These are phyloP conservation scores for Abrostola tripartita DNA, from an alignment of 2,888 invertebrate genomes.

Conservation along the genomic window DNA sequence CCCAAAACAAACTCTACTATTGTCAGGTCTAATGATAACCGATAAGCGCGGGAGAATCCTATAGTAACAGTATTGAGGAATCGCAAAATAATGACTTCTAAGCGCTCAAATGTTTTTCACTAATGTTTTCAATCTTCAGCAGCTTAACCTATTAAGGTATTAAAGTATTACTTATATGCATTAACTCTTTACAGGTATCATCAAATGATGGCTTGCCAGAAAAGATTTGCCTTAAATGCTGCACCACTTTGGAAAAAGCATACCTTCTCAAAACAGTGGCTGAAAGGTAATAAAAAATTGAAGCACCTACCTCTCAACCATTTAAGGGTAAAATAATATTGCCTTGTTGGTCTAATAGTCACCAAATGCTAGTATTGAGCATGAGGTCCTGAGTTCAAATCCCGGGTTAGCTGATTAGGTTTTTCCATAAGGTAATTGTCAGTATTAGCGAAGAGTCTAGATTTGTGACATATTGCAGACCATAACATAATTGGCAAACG, in stretches of 20 bases:
- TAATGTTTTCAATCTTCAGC: background rate
- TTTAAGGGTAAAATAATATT: no score
- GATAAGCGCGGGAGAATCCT: constrained; percentile 26
- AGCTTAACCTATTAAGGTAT: background rate
- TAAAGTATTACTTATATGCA: background rate
- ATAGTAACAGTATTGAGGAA: constrained; percentile 4
- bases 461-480: no score
- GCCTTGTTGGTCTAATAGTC: no score
- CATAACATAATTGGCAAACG: no score
- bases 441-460: no score
- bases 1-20: constrained; percentile 31
- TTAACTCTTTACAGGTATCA: constrained; percentile 69
- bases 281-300: constrained; percentile 72
- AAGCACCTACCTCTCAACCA: no score
- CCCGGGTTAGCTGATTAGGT: no score
- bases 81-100: constrained; percentile 21
- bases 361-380: no score
- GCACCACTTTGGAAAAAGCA: constrained; percentile 82
- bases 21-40: constrained; percentile 39
- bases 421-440: no score
- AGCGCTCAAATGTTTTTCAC: background rate
- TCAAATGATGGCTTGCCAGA: constrained; percentile 84
- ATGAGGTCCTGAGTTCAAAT: no score
- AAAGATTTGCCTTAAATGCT: constrained; percentile 83
- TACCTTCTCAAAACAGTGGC: constrained; percentile 84